A percentile compares a stretch with the other conserved stretches of the same genome.
Evolutionary conservation across 2,797 vertebrate species (phyloP).

Genomic region (Pygocentrus nattereri): DNA sequence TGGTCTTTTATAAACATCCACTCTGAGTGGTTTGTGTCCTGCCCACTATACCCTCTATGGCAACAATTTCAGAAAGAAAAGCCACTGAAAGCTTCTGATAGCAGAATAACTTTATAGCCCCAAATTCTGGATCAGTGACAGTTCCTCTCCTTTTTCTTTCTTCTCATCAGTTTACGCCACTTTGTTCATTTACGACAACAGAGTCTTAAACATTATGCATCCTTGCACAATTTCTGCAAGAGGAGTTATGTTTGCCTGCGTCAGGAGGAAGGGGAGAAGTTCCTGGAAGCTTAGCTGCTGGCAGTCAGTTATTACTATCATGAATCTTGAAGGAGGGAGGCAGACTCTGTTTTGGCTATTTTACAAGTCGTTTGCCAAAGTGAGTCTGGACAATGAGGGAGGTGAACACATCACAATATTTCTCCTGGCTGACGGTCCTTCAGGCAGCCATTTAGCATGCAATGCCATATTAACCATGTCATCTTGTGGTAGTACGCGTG

Average conservation of each 20-base stretch:
- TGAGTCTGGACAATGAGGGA: constrained; percentile 42
- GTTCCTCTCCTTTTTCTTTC: background rate
- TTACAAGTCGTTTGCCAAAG: constrained; percentile 46
- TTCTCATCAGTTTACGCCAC: background rate
- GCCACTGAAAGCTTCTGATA: constrained; percentile 1
- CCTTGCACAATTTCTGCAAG: constrained; percentile 22
- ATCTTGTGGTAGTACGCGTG: constrained; percentile 40
- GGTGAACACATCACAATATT: background rate
- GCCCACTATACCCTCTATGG: background rate
- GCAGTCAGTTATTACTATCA: constrained; percentile 39
- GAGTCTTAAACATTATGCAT: background rate
- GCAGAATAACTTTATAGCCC: background rate
- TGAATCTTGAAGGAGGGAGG: constrained; percentile 37
- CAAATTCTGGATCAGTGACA: background rate
- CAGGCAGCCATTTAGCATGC: constrained; percentile 32
- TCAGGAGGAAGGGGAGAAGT: background rate
- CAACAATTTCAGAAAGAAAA: constrained; percentile 1
- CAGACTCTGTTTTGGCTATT: constrained; percentile 33
- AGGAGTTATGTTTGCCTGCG: constrained; percentile 30
- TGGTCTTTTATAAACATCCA: constrained; percentile 30
- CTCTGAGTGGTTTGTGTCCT: constrained; percentile 7
- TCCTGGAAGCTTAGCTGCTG: constrained; percentile 34
- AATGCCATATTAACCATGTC: constrained; percentile 41
- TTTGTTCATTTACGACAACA: constrained; percentile 23
- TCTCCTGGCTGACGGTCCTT: constrained; percentile 23